Evolutionary conservation across 23 tunicate species (phyloP).

Genomic region (Halocynthia aurantium): DNA sequence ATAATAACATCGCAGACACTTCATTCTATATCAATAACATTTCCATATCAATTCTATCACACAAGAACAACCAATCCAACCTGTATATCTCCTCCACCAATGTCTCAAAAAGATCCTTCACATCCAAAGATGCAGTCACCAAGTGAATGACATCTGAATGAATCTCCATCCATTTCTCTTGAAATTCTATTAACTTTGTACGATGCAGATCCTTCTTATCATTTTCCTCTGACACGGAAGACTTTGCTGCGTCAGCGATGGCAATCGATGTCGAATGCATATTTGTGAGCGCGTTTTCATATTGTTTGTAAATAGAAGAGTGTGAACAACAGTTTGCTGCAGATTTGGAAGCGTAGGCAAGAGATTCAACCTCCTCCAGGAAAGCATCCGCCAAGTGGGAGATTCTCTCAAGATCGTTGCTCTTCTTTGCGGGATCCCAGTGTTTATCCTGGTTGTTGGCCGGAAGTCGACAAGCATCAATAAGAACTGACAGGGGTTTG

Average conservation of each 20-base stretch:
- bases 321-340: conserved; percentile 21
- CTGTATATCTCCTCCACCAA: conserved; percentile 36
- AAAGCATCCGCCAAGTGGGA: neutral
- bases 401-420: neutral
- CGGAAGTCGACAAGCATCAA: conserved; percentile 9
- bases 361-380: neutral
- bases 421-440: neutral
- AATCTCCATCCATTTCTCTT: conserved; percentile 5
- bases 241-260: neutral
- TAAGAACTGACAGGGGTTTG: conserved; percentile 5
- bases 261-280: conserved; percentile 4
- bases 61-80: neutral
- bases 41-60: neutral
- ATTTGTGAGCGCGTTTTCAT: conserved; percentile 1
- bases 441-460: neutral
- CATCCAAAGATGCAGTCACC: conserved; percentile 24
- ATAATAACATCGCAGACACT: neutral
- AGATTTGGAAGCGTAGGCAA: neutral
- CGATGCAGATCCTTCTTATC: conserved; percentile 2
- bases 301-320: conserved; percentile 5
- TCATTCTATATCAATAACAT: neutral
- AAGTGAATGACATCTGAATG: conserved; percentile 9
- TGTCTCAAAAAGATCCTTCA: conserved; percentile 10
- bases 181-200: neutral
- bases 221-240: neutral